A percentile compares a stretch with the other conserved stretches of the same genome.
Evolutionary conservation across 2,888 invertebrate species (phyloP).

Genomic region (Meliscaeva auricollis): DNA sequence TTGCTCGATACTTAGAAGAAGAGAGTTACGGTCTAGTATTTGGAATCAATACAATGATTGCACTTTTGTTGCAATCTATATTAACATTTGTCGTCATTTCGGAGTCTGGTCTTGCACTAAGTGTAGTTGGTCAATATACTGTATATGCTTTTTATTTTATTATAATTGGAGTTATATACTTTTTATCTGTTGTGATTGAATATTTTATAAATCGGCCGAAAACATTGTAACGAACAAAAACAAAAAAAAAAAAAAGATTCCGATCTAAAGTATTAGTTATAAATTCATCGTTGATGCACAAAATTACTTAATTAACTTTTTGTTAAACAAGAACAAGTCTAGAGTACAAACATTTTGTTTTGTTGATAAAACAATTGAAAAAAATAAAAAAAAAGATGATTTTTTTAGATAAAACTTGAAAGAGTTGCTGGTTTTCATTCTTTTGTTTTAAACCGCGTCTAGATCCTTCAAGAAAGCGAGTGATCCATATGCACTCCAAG

Average conservation of each 20-base stretch:
- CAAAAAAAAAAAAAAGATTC: neutral
- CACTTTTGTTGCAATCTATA: slow-evolving; percentile 91
- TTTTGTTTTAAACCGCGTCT: no score
- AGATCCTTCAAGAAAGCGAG: no score
- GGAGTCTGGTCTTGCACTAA: slow-evolving; percentile 80
- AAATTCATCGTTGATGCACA: neutral
- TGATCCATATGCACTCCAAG: no score
- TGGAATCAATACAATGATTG: slow-evolving; percentile 94
- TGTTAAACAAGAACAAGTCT: neutral
- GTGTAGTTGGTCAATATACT: slow-evolving; percentile 80
- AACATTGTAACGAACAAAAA: neutral
- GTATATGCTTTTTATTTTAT: slow-evolving; percentile 83
- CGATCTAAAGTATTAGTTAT: slow-evolving; percentile 19
- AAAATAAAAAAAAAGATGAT: slow-evolving; percentile 3
- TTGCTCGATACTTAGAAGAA: slow-evolving; percentile 91
- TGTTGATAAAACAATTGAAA: neutral
- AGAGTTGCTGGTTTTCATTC: no score
- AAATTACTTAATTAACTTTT: slow-evolving; percentile 10
- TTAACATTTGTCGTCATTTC: slow-evolving; percentile 86
- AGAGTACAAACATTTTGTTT: slow-evolving; percentile 22
- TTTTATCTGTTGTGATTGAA: slow-evolving; percentile 79
- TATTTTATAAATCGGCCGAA: slow-evolving; percentile 76
- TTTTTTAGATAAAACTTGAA: neutral
- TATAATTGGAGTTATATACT: slow-evolving; percentile 80
- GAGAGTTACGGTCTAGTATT: slow-evolving; percentile 96